These are phyloP conservation scores for Ibidorhyncha struthersii DNA, from an alignment of 2,113 vertebrate species.

Conservation along the genomic window DNA sequence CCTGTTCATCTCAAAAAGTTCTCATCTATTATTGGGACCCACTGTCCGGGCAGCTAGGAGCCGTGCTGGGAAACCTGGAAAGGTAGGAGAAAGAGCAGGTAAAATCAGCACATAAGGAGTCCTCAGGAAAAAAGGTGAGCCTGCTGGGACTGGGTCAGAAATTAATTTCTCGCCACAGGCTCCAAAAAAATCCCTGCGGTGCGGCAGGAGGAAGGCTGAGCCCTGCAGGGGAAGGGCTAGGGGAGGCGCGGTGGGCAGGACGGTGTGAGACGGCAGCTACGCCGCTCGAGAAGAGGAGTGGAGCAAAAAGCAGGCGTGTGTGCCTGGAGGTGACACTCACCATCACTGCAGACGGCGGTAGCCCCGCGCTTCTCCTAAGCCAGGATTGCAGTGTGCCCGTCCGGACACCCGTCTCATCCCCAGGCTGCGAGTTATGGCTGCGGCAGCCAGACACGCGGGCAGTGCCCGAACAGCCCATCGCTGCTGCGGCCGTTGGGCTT, in stretches of 20 bases:
- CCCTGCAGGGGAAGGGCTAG: not conserved
- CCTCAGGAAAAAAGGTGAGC: not conserved
- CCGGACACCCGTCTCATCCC: rapidly evolving
- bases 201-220: not conserved
- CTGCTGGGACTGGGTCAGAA: not conserved
- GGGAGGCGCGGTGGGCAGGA: not conserved
- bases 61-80: not conserved
- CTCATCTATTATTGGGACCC: not conserved
- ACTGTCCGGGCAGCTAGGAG: not conserved
- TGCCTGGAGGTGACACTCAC: not conserved
- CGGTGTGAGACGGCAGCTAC: not conserved
- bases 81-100: not conserved
- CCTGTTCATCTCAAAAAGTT: not conserved
- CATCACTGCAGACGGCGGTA: rapidly evolving
- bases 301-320: rapidly evolving
- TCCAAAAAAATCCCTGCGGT: not conserved
- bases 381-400: not conserved
- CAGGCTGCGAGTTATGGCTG: not conserved
- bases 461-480: not conserved
- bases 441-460: not conserved
- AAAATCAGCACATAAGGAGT: not conserved
- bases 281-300: not conserved
- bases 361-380: not conserved
- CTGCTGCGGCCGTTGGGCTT: not conserved
- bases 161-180: not conserved